These are phyloP conservation scores for Propithecus perrieri DNA, from an alignment of 2,797 vertebrate genomes.

Conservation along the genomic window DNA sequence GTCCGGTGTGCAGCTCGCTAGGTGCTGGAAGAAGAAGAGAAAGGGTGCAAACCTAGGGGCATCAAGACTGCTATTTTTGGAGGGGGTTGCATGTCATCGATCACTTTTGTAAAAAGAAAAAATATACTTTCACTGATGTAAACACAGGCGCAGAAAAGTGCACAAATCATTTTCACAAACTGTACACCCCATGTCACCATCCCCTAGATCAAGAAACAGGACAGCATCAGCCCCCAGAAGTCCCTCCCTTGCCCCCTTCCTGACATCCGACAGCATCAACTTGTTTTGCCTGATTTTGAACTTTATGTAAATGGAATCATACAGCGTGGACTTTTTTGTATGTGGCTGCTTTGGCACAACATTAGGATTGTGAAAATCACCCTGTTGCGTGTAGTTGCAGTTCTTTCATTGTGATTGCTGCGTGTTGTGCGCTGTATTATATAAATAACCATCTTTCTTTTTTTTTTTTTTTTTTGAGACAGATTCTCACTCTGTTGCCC, in stretches of 20 bases:
- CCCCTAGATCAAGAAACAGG: not conserved
- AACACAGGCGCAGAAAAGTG: not conserved
- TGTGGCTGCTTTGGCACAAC: not conserved
- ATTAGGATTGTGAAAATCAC: not conserved
- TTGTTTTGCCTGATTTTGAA: not conserved
- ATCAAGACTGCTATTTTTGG: not conserved
- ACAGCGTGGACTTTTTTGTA: not conserved
- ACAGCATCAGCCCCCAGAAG: not conserved
- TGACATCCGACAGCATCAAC: not conserved
- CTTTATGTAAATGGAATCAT: not conserved
- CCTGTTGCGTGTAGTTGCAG: fast-evolving
- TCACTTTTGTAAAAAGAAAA: not conserved
- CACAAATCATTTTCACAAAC: not conserved
- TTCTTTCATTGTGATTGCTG: not conserved
- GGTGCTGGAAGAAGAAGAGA: not conserved
- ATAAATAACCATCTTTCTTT: not conserved
- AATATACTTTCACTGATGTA: not conserved
- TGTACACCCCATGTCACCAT: not conserved
- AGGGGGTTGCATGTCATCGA: not conserved
- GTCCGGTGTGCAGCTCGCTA: not conserved
- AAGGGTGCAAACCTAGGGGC: not conserved
- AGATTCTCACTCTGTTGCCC: too few species aligned
- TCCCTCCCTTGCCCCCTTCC: not conserved
- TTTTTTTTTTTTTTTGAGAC: too few species aligned
- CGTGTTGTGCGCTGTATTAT: not conserved